Evolutionary conservation across 2,797 vertebrate genomes (phyloP).

Genomic region (Betta splendens): DNA sequence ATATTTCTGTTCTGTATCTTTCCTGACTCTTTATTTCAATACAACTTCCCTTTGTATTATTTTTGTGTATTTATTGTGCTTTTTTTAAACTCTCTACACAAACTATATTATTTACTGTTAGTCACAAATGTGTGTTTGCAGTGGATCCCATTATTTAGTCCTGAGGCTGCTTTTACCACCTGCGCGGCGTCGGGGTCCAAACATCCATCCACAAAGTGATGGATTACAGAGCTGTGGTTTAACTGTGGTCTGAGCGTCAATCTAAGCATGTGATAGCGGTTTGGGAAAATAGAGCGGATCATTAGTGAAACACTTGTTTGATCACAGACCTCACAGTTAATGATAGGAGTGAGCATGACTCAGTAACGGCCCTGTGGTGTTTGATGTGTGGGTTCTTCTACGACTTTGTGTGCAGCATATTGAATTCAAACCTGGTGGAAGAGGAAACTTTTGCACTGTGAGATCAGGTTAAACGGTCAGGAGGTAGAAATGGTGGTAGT

Average conservation of each 20-base stretch:
- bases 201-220: conserved; percentile 53
- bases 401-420: conserved; percentile 26
- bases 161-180: conserved; percentile 18
- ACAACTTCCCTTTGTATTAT: no score
- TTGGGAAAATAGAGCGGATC: conserved; percentile 56
- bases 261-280: conserved; percentile 62
- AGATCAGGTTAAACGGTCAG: conserved; percentile 15
- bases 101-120: background rate
- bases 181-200: conserved; percentile 42
- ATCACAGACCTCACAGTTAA: conserved; percentile 70
- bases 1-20: no score
- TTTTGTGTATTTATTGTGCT: no score
- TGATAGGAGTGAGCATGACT: conserved; percentile 60
- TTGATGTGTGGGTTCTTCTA: conserved; percentile 5
- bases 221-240: conserved; percentile 48
- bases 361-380: conserved; percentile 65
- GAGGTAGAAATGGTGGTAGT: background rate
- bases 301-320: conserved; percentile 72
- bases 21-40: no score
- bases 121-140: background rate
- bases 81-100: no score
- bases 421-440: conserved; percentile 9
- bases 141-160: background rate
- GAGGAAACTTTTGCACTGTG: conserved; percentile 27
- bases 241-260: conserved; percentile 47